A percentile compares a stretch with the other conserved stretches of the same genome.
phyloP scores from a whole-genome alignment of 2,113 vertebrate species.

The Toxostoma redivivum region DNA sequence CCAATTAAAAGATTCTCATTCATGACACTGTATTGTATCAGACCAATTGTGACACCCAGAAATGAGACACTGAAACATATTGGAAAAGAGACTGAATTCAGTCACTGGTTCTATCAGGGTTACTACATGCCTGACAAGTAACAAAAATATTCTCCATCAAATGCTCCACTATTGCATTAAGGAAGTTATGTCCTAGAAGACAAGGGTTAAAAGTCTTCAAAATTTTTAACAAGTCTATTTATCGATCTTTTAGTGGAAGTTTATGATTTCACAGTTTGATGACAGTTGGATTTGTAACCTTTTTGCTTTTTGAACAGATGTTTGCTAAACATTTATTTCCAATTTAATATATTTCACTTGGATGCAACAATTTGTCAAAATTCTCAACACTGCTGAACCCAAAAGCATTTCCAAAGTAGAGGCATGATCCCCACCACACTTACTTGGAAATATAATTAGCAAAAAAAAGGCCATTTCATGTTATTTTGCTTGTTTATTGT shows the following conservation, averaged over 20 bases:
- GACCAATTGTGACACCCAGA: not conserved
- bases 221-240: not conserved
- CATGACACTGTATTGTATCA: not conserved
- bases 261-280: not conserved
- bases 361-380: not conserved
- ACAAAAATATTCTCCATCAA: not conserved
- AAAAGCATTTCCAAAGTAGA: not conserved
- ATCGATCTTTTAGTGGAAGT: not conserved
- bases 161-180: not conserved
- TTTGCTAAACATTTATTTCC: not conserved
- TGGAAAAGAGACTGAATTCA: not conserved
- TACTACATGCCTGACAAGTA: not conserved
- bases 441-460: not conserved
- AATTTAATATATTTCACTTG: not conserved
- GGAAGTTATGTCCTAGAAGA: not conserved
- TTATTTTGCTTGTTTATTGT: not conserved
- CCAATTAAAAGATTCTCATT: not conserved
- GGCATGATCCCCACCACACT: not conserved
- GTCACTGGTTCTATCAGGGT: not conserved
- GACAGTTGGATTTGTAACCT: not conserved
- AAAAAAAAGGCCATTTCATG: not conserved
- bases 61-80: not conserved
- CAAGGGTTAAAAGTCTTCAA: not conserved
- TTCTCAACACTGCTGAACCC: not conserved
- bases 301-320: not conserved